A percentile compares a stretch with the other conserved stretches of the same genome.
These are phyloP conservation scores for Microctonus aethiopoides DNA, from an alignment of 2,888 invertebrate genomes.

Conservation along the genomic window DNA sequence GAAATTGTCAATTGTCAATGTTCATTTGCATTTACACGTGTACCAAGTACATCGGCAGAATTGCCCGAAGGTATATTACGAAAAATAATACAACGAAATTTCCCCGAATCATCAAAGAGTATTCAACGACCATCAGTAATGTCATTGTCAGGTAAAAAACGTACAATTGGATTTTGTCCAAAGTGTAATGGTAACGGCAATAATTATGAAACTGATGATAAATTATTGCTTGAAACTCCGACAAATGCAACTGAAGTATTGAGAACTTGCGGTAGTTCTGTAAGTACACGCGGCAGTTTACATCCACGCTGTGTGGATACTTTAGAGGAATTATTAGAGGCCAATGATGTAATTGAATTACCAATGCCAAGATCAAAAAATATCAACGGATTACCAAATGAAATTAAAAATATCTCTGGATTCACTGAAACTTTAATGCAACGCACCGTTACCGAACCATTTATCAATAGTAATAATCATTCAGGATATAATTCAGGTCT, in stretches of 20 bases:
- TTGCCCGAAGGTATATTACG: conserved; percentile 58
- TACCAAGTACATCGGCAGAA: conserved; percentile 62
- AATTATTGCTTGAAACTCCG: conserved; percentile 74
- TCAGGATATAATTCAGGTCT: conserved; percentile 67
- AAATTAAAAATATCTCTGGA: conserved; percentile 49
- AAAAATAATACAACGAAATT: conserved; percentile 63
- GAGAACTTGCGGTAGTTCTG: conserved; percentile 54
- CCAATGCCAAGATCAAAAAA: conserved; percentile 69
- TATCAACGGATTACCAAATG: conserved; percentile 27
- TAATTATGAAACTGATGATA: conserved; percentile 49
- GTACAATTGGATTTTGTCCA: conserved; percentile 49
- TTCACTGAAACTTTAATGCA: conserved; percentile 57
- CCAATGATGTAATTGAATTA: conserved; percentile 69
- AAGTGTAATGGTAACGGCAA: conserved; percentile 53
- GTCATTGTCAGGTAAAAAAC: conserved; percentile 43
- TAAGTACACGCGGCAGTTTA: conserved; percentile 45
- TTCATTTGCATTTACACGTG: conserved; percentile 54
- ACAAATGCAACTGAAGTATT: conserved; percentile 81
- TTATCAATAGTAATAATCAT: conserved; percentile 26
- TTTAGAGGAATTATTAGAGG: conserved; percentile 60
- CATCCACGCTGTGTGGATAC: conserved; percentile 52
- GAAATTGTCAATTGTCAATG: conserved; percentile 53
- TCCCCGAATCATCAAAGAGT: conserved; percentile 62
- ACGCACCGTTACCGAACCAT: conserved; percentile 37
- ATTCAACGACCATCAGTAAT: conserved; percentile 50